Evolutionary conservation across 2,113 vertebrate genomes (phyloP), one percentile per base, ranked within the genome.

Genomic region (Megalops atlanticus): DNA sequence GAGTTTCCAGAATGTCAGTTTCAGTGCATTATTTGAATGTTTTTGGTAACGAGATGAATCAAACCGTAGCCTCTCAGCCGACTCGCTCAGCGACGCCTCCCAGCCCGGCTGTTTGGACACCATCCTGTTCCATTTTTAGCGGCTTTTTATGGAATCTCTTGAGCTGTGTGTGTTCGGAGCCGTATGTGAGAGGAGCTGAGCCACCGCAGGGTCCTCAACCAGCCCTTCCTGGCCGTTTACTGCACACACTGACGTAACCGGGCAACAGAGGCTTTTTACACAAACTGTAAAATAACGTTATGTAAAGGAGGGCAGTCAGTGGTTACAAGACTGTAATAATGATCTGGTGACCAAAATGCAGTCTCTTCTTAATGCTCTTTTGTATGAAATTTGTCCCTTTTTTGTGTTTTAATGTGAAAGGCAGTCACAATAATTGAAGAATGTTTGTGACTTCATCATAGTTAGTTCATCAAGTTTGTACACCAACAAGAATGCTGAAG

Each of bases 171-270:
- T 52, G 81, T 82, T 41, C 38, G 83, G 77, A 81, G 85, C 82
- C 85, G 87, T 87, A 85, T 85, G 83, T 87, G 82, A 79, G 75
- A 84, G 81, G 82, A 85, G 80, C 80, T 86, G 78, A 82, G 78
- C 54, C 58, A 73, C 81, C 76, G 81, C 83, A 81, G 76, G 75
- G 12, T 76, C 76, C 86, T 70, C 78, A 80, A 73, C 72, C 83
- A 83, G 47, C 81, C 49, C 82, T 87, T 87, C 85, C 83, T 75
- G 73, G 68, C 84, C 82, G 84, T 85, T 84, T 77, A 83, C 78
- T 15, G 43, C 54, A 47, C 79, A 54, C 77, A 36, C 41, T 69
- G 82, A 83, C 36, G 78, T 33, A 79, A 69, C 73, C 40, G 33
- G 74, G 18, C 54, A 40, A 79, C 85, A 73, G 83, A 83, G 69